Evolutionary conservation across 2,888 invertebrate species (phyloP), one percentile per base, ranked within the genome.

Genomic region (Clusia tigrina): DNA sequence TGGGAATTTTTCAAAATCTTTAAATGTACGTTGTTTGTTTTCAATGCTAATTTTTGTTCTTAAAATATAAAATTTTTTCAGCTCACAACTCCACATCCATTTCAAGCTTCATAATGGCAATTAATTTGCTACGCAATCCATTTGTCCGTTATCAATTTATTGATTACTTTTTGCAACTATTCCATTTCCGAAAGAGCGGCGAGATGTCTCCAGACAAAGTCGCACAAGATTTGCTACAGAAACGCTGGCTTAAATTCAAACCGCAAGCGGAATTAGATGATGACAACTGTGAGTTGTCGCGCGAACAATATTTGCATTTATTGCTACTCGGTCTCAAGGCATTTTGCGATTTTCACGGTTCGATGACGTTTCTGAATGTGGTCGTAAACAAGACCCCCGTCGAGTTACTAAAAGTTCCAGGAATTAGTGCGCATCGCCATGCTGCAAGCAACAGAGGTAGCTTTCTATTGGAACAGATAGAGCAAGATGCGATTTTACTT

Each of bases 81-180:
- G 62, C 66, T 0, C 68, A 76, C 17, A 76, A 74, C 65, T 72
- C 72, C 9, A 65, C 62, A 0, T 53, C 72, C n/a, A 68, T 83
- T 2, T 65, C 58, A 15, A 74, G 68, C 1, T 81, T 80, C 56
- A 67, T 82, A 17, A 67, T 71, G 1, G 71, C 72, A 1, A 79
- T 83, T 9, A 64, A 72, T 1, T 58, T 69, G 23, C 54, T 81
- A 2, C 72, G 74, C 18, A 81, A 77, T 22, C 77, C 78, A 0
- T 82, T 76, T 65, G 68, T 82, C 2, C 78, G 80, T 5, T 82
- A 69, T 42, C 73, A 78, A 38, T 77, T 79, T 24, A 76, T 81
- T 6, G 74, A 82, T 68, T 70, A 75, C 23, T 79, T 83, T 46
- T 67, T 83, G 12, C 72, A 76, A 20, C 60, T 79, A 6, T 79